A percentile compares a stretch with the other conserved stretches of the same genome.
phyloP scores from a whole-genome alignment of 2,113 vertebrate species.

The Synodontis membranacea region DNA sequence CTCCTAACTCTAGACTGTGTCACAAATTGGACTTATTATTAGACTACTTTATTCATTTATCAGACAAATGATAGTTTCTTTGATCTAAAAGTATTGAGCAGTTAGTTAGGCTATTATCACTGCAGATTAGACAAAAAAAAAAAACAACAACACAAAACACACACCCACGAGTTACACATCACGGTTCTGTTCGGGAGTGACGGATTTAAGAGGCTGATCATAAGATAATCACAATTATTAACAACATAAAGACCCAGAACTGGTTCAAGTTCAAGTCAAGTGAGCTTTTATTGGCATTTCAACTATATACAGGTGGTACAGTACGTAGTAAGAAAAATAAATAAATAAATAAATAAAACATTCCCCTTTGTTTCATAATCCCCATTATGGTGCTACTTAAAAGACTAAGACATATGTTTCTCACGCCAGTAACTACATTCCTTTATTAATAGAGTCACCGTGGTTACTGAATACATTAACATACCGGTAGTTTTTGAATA shows the following conservation, averaged over 20 bases:
- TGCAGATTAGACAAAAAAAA: background rate
- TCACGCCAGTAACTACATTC: background rate
- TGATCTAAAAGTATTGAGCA: background rate
- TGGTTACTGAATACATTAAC: background rate
- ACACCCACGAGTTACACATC: background rate
- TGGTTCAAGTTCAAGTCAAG: no score
- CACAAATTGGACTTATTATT: background rate
- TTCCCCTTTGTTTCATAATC: no score
- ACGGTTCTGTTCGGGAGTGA: background rate
- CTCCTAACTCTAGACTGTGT: background rate
- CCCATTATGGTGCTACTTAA: no score
- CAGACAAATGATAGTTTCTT: background rate
- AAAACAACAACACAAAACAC: no score
- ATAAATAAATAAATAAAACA: no score
- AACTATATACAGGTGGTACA: no score
- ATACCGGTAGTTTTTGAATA: background rate
- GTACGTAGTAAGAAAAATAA: no score
- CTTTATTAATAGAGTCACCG: background rate
- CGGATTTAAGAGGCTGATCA: background rate
- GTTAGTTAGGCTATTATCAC: background rate
- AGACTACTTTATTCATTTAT: background rate
- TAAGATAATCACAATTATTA: no score
- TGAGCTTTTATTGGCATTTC: no score
- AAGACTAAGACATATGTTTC: no score
- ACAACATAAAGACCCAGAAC: background rate